Evolutionary conservation across 2,888 invertebrate genomes (phyloP), one percentile per base, ranked within the genome.

Genomic region (Linyphia triangularis): DNA sequence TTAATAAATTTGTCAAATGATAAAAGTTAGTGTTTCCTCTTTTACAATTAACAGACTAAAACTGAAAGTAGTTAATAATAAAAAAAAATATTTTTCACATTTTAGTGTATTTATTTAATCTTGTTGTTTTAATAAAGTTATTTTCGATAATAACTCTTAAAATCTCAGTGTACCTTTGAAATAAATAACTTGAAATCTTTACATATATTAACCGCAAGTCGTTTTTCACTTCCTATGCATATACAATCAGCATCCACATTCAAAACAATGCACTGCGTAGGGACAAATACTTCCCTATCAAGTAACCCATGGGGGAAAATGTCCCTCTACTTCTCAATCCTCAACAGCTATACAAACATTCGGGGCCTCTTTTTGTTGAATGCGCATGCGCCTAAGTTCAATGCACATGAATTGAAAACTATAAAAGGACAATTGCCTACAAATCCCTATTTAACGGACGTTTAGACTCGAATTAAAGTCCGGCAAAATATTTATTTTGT

Each of bases 401-500:
- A 67, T 37, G 22, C 67, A 4, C 37, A 0, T 22, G 13, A 59
- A 59, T 37, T n/a, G 75, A 24, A 30, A 40, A 51, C 59, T 7
- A 70, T 70, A 70, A 61, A 26, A 28, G 81, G 59, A 61, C 59
- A 33, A 59, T 40, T 57, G 70, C 70, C 24, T 51, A 9, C 30
- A 30, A 63, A 19, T 22, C 78, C 57, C 57, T 40, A 70, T 81
- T 82, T 69, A 82, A 59, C 40, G 37, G 70, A 13, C 24, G 59
- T 57, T 37, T 82, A 37, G 70, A 43, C 51, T 40, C 30, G 57
- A 67, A 67, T 69, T 51, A 51, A 30, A 69, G 67, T 33, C 43
- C 30, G 57, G 30, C 59, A 83, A 83, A 83, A 83, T 75, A 83
- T 83, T 83, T 83, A 65, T 65, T 43, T 83, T 83, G 61, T 16